Evolutionary conservation across 2,888 invertebrate genomes (phyloP), one percentile per base, ranked within the genome.

Genomic region (Napeogenes inachia): DNA sequence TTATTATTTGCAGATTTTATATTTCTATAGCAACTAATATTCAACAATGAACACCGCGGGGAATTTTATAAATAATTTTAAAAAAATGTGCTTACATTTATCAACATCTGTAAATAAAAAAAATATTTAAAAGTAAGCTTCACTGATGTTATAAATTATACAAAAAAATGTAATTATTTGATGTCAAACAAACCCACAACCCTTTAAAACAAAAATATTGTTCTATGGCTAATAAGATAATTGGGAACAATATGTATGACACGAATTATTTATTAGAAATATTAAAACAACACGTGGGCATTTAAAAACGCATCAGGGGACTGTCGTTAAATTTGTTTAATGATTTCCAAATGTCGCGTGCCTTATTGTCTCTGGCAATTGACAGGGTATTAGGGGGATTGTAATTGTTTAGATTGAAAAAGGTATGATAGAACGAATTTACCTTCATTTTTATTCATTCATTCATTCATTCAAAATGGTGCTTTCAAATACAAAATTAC

Each of bases 231-330:
- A 62, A 62, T 62, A 60, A 60, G 53, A 62, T 62, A 64, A 64
- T 64, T 60, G 64, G 50, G 62, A 66, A 65, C 63, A 68, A 50
- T 56, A 45, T 68, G 67, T 69, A 64, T 69, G 70, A 47, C 61
- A 58, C 57, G 42, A 62, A 60, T 63, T 66, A 68, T 63, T 69
- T 68, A 65, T 59, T 50, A 42, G 45, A 74, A 75, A 75, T 82
- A 82, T 84, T 84, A 76, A 67, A 70, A 74, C 57, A 74, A 75
- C 78, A 78, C 77, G 76, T 72, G 80, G 66, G 60, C 38, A 60
- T 79, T 84, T 84, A 84, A 80, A 84, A 82, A 67, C 45, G 63
- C 79, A 82, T 83, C 77, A 81, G 66, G 54, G 63, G 61, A 69
- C 71, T 70, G 73, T 75, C 73, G 69, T 67, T 69, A 75, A 66